Conservation (phyloP, 2,797 vertebrate species). For the Cyprinella venusta region DNA sequence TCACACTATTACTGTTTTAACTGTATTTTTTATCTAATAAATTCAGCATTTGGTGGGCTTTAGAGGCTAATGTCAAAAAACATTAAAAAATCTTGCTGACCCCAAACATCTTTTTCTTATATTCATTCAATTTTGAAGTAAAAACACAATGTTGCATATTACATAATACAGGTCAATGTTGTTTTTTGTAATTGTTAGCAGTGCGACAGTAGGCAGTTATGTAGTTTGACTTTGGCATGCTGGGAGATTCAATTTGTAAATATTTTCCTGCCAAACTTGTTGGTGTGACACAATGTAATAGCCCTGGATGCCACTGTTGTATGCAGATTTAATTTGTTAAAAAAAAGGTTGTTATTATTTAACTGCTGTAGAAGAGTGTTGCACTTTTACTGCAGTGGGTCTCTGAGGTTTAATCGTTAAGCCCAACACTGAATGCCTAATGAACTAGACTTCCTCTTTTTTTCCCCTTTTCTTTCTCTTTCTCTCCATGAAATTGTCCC, state of each 20-base stretch:
- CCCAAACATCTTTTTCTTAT: background rate
- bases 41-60: background rate
- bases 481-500: constrained; percentile 11
- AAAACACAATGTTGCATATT: background rate
- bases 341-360: background rate
- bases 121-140: background rate
- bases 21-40: background rate
- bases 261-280: constrained; percentile 9
- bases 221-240: constrained; percentile 15
- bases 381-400: constrained; percentile 1
- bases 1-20: background rate
- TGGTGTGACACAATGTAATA: constrained; percentile 9
- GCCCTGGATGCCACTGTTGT: background rate
- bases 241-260: constrained; percentile 26
- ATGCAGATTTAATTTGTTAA: constrained; percentile 4
- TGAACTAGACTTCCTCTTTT: constrained; percentile 10
- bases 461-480: background rate
- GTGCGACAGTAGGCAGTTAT: background rate
- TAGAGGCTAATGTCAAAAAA: background rate
- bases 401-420: constrained; percentile 29
- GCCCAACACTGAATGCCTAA: constrained; percentile 14
- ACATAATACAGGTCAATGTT: background rate
- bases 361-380: constrained; percentile 20
- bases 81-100: background rate
- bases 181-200: background rate